Conservation (phyloP, 2,797 vertebrate species). For the Phylloscopus collybita region DNA sequence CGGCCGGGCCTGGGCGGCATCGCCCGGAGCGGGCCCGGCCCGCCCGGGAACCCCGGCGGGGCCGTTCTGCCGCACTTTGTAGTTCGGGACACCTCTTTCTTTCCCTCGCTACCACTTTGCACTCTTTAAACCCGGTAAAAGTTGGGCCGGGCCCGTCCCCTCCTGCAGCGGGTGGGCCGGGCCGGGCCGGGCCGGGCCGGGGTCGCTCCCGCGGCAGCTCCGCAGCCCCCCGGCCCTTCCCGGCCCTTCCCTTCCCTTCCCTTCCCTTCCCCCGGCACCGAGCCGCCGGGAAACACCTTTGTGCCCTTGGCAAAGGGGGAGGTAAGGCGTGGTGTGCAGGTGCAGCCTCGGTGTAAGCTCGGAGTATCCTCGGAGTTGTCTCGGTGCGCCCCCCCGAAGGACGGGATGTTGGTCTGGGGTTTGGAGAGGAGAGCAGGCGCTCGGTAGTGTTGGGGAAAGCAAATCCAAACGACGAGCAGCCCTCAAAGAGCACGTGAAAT, state of each 20-base stretch:
- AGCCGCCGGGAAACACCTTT: accelerated
- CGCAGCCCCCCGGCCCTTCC: neutral
- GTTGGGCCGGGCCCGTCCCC: neutral
- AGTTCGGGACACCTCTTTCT: neutral
- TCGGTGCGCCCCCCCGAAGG: neutral
- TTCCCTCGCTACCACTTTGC: neutral
- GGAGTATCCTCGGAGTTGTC: neutral
- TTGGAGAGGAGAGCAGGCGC: neutral
- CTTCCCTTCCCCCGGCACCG: neutral
- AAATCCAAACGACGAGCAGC: neutral
- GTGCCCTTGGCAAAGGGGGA: neutral
- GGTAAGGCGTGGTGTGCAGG: neutral
- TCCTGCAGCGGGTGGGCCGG: neutral
- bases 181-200: neutral
- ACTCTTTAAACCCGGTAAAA: neutral
- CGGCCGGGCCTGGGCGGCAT: neutral
- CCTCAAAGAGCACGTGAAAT: neutral
- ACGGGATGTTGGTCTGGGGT: accelerated
- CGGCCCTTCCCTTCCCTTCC: neutral
- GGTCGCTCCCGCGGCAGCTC: neutral
- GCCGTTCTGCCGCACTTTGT: accelerated
- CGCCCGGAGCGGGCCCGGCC: neutral
- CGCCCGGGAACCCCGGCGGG: neutral
- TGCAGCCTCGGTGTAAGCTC: neutral
- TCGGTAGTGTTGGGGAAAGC: neutral